phyloP scores from a whole-genome alignment of 2,888 invertebrate species.

The Morinoia aosen region DNA sequence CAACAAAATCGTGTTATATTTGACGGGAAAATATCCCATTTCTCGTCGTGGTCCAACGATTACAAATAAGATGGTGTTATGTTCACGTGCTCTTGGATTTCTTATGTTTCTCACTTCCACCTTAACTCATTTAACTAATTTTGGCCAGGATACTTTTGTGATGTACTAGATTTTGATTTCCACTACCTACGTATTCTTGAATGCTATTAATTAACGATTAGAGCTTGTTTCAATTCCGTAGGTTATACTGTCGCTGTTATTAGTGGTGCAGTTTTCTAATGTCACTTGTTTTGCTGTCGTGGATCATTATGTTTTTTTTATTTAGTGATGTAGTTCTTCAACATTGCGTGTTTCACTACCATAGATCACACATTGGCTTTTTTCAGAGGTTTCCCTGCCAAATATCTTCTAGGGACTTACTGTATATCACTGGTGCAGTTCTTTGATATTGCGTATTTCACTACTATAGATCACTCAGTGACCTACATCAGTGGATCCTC shows the following conservation, averaged over 20 bases:
- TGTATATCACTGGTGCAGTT: background rate
- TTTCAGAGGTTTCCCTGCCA: background rate
- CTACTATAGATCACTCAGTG: background rate
- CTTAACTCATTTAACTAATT: no score
- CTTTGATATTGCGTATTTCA: background rate
- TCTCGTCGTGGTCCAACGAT: no score
- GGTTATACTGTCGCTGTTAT: no score
- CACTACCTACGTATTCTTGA: no score
- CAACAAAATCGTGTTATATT: no score
- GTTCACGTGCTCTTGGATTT: background rate
- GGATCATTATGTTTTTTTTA: no score
- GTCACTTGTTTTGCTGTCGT: background rate
- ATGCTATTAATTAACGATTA: no score
- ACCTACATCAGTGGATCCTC: background rate
- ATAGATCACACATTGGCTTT: background rate
- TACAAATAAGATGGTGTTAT: no score
- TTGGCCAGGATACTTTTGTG: no score
- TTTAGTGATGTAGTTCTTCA: background rate
- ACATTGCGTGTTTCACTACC: background rate
- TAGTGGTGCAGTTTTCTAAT: background rate
- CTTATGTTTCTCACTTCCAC: background rate
- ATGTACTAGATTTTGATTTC: no score
- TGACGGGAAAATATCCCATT: no score
- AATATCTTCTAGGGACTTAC: background rate
- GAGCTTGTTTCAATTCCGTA: no score